Percentiles rank a stretch among this genome's conserved stretches.
Conservation (phyloP, 2,888 invertebrate species). For the Mythimna albipuncta region DNA sequence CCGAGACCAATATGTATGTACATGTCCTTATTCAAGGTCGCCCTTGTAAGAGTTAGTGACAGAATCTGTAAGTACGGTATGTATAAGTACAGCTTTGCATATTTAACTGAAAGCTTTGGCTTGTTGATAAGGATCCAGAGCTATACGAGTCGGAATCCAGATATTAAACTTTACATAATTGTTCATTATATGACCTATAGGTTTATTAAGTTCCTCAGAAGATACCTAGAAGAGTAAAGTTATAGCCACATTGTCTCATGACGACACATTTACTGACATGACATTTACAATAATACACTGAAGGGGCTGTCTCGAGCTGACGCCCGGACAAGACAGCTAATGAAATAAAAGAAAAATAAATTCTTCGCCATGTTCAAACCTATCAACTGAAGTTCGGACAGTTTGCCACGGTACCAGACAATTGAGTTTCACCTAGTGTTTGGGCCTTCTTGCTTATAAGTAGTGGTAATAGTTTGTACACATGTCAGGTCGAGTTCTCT, state of each 20-base stretch:
- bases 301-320: slow-evolving; percentile 35
- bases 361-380: slow-evolving; percentile 38
- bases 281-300: slow-evolving; percentile 51
- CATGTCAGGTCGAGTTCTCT: slow-evolving; percentile 30
- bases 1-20: slow-evolving; percentile 17
- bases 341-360: slow-evolving; percentile 50
- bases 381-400: slow-evolving; percentile 30
- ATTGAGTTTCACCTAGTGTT: slow-evolving; percentile 38
- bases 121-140: slow-evolving; percentile 19
- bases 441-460: slow-evolving; percentile 5
- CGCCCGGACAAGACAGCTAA: slow-evolving; percentile 39
- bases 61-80: slow-evolving; percentile 5
- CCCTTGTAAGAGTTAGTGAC: slow-evolving; percentile 9
- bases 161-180: slow-evolving; percentile 16
- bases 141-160: slow-evolving; percentile 15
- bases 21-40: neutral
- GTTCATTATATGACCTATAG: slow-evolving; percentile 3
- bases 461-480: slow-evolving; percentile 19
- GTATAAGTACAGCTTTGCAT: slow-evolving; percentile 5
- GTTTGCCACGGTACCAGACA: slow-evolving; percentile 42
- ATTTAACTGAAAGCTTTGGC: neutral
- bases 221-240: slow-evolving; percentile 29
- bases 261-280: slow-evolving; percentile 40
- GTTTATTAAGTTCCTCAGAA: slow-evolving; percentile 22
- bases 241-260: slow-evolving; percentile 29